Evolutionary conservation across 1,140 invertebrate species (phyloP).

Genomic region (Halotydeus destructor): DNA sequence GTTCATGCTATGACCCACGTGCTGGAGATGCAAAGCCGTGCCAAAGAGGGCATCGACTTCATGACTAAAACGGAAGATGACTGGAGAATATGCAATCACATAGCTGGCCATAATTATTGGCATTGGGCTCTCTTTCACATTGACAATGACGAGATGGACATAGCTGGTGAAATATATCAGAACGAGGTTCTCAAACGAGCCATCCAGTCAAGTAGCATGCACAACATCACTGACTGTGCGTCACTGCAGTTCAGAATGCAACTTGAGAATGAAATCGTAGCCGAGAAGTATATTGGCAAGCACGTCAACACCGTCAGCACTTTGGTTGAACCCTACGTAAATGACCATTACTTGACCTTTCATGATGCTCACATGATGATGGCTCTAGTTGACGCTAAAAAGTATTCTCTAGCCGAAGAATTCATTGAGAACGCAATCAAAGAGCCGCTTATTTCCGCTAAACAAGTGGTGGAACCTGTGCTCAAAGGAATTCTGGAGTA

Average conservation of each 20-base stretch:
- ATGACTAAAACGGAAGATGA: constrained; percentile 27
- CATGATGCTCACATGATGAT: constrained; percentile 34
- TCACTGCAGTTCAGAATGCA: constrained; percentile 31
- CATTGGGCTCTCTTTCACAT: constrained; percentile 33
- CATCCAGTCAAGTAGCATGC: constrained; percentile 23
- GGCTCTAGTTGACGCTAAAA: constrained; percentile 25
- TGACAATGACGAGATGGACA: constrained; percentile 27
- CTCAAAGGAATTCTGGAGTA: constrained; percentile 15
- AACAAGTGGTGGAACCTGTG: constrained; percentile 8
- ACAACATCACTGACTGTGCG: constrained; percentile 32
- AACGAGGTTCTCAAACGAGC: constrained; percentile 17
- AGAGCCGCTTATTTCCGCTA: neutral
- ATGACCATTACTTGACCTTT: constrained; percentile 33
- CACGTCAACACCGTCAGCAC: constrained; percentile 27
- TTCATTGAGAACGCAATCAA: constrained; percentile 2
- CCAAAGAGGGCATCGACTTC: constrained; percentile 29
- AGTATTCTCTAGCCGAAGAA: constrained; percentile 12
- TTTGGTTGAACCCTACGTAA: constrained; percentile 24
- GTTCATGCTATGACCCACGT: constrained; percentile 35
- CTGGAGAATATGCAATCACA: constrained; percentile 31
- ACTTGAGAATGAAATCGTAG: constrained; percentile 20
- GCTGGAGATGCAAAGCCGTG: constrained; percentile 31
- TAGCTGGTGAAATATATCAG: constrained; percentile 29
- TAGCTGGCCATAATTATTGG: constrained; percentile 37
- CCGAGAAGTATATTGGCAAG: constrained; percentile 16